Evolutionary conservation across 2,113 vertebrate genomes (phyloP).

Genomic region (Oncorhynchus masou): DNA sequence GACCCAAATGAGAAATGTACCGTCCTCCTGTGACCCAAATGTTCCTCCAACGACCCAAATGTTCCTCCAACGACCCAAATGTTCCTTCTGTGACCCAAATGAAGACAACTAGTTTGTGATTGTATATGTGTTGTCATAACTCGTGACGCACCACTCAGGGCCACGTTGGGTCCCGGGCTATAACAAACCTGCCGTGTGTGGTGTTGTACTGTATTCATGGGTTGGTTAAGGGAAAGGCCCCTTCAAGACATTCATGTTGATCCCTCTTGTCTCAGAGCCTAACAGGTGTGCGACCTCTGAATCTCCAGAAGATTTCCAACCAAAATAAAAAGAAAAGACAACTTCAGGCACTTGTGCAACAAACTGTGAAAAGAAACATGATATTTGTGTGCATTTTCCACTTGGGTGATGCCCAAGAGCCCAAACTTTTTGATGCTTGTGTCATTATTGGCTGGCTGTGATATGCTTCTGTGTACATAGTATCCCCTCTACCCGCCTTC

Average conservation of each 20-base stretch:
- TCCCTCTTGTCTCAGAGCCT: neutral
- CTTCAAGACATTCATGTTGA: neutral
- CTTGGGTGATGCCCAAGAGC: no score
- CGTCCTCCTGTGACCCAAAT: neutral
- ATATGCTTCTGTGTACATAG: slow-evolving; percentile 35
- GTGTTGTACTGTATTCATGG: neutral
- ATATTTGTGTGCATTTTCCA: slow-evolving; percentile 55
- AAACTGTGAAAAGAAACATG: slow-evolving; percentile 66
- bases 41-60: no score
- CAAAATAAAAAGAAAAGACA: slow-evolving; percentile 24
- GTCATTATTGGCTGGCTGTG: slow-evolving; percentile 40
- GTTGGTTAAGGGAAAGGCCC: neutral
- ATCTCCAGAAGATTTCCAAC: slow-evolving; percentile 24
- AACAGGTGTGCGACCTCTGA: slow-evolving; percentile 23
- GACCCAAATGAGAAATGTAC: no score
- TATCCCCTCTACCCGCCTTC: neutral
- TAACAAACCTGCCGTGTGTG: neutral
- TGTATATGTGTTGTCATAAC: neutral
- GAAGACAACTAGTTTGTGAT: neutral
- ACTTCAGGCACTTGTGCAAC: slow-evolving; percentile 39
- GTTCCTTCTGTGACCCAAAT: neutral
- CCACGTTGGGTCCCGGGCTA: neutral
- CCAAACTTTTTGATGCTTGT: slow-evolving; percentile 49
- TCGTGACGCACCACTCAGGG: no score
- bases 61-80: no score